Evolutionary conservation across 2,797 vertebrate species (phyloP).

Genomic region (Peromyscus nudipes): DNA sequence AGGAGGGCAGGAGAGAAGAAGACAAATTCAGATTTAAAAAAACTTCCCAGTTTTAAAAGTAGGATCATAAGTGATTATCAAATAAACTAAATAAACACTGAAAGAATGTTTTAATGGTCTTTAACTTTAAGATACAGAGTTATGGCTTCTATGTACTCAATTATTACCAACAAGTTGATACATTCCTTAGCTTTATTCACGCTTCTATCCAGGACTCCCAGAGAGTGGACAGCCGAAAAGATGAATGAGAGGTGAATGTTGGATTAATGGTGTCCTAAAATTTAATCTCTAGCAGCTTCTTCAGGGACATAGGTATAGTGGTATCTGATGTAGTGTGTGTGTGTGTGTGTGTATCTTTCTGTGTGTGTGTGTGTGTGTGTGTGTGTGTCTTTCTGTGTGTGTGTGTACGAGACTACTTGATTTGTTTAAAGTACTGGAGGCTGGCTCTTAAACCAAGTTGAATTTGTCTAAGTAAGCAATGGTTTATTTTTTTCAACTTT

Average conservation of each 20-base stretch:
- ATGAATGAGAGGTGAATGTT: background rate
- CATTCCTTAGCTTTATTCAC: background rate
- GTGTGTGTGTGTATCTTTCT: too few relatives aligned
- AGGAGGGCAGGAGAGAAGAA: background rate
- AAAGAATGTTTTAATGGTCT: background rate
- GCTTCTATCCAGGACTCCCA: background rate
- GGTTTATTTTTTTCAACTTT: background rate
- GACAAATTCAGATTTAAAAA: background rate
- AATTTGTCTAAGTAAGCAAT: constrained; percentile 8
- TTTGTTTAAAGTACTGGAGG: background rate
- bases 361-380: background rate
- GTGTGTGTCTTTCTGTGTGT: too few relatives aligned
- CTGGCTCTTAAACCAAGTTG: background rate
- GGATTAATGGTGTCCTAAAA: background rate
- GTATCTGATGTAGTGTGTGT: background rate
- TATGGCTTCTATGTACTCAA: background rate
- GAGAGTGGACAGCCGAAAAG: background rate
- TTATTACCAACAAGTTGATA: background rate
- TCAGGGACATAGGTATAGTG: background rate
- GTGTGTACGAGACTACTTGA: background rate
- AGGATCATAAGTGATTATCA: background rate
- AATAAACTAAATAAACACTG: background rate
- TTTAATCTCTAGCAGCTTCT: background rate
- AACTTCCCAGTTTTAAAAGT: background rate
- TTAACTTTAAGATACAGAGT: background rate